Percentiles rank a stretch among this genome's conserved stretches.
Conservation (phyloP, 1,140 invertebrate species). For the Arion vulgaris region DNA sequence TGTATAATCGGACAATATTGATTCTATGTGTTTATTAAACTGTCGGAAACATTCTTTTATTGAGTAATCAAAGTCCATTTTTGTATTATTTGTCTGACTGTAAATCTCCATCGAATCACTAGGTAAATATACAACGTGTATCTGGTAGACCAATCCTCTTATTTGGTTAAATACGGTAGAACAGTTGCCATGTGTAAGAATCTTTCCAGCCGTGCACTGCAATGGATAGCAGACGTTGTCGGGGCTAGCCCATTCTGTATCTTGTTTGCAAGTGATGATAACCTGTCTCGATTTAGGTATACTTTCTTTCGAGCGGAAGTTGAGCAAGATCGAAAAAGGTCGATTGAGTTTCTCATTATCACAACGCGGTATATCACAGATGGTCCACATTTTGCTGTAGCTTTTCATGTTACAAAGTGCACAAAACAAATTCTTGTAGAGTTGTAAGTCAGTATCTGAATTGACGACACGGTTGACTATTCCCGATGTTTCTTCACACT, state of each 20-base stretch:
- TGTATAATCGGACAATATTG: background rate
- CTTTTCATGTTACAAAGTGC: background rate
- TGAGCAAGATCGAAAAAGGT: constrained; percentile 5
- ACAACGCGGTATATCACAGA: no score
- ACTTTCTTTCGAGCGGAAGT: background rate
- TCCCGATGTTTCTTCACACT: background rate
- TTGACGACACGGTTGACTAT: background rate
- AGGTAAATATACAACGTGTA: background rate
- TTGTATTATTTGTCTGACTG: background rate
- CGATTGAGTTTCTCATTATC: no score
- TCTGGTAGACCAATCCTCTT: background rate
- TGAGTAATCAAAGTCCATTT: background rate
- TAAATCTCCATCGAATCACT: background rate
- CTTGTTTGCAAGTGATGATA: background rate
- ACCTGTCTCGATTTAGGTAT: no score
- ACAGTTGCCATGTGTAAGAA: background rate
- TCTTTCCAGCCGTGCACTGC: background rate
- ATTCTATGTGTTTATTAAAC: background rate
- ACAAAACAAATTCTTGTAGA: constrained; percentile 4
- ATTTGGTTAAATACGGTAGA: background rate
- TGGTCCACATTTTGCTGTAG: background rate
- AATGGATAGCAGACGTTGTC: background rate
- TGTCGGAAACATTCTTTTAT: background rate
- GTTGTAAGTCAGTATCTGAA: no score
- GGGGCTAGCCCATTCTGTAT: background rate